Evolutionary conservation across 2,888 invertebrate genomes (phyloP).

Genomic region (Eulithis prunata): DNA sequence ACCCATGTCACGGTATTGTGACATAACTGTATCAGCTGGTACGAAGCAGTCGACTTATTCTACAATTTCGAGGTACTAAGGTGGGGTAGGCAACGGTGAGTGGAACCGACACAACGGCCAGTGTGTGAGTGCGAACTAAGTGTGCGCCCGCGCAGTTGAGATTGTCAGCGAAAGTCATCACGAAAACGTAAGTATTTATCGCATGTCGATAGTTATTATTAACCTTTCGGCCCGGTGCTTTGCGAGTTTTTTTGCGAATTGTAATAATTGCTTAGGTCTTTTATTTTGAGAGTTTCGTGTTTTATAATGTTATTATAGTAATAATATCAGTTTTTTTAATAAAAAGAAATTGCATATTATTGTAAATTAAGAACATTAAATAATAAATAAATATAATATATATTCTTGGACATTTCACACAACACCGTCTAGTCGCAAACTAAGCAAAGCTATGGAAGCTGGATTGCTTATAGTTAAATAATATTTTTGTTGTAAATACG

Average conservation of each 20-base stretch:
- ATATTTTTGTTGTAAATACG: too few species aligned
- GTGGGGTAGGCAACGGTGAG: conserved; percentile 46
- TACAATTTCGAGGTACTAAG: conserved; percentile 32
- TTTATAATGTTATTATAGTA: too few species aligned
- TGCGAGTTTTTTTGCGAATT: conserved; percentile 42
- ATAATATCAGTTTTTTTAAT: too few species aligned
- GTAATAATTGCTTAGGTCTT: too few species aligned
- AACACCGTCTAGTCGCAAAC: too few species aligned
- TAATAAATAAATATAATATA: too few species aligned
- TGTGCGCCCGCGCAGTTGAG: conserved; percentile 50
- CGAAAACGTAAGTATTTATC: conserved; percentile 51
- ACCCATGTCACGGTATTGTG: conserved; percentile 31
- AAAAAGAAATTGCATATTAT: too few species aligned
- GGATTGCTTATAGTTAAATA: too few species aligned
- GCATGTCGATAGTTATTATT: conserved; percentile 31
- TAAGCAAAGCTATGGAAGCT: too few species aligned
- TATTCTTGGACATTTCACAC: too few species aligned
- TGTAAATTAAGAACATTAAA: too few species aligned
- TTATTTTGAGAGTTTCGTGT: too few species aligned
- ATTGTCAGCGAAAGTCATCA: conserved; percentile 41
- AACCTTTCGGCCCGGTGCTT: conserved; percentile 25
- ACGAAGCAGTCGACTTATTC: conserved; percentile 20
- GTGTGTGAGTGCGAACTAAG: conserved; percentile 51
- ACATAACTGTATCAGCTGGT: conserved; percentile 40
- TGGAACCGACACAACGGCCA: conserved; percentile 43